A percentile compares a stretch with the other conserved stretches of the same genome.
phyloP scores from a whole-genome alignment of 2,797 vertebrate species.

The Yasuhikotakia modesta region DNA sequence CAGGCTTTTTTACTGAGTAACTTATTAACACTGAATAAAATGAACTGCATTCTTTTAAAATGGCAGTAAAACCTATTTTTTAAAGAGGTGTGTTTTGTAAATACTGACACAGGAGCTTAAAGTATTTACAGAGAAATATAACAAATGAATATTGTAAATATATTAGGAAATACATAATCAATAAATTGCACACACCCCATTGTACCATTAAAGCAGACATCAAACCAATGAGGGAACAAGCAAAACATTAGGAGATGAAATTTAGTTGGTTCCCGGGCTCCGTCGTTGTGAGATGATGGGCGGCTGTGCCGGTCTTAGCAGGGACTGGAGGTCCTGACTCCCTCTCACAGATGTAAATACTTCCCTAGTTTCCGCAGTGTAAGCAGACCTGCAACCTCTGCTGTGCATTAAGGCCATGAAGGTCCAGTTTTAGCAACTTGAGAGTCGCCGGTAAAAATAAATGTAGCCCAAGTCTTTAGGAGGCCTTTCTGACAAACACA shows the following conservation, averaged over 20 bases:
- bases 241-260: conserved; percentile 60
- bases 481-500: conserved; percentile 95
- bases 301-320: conserved; percentile 62
- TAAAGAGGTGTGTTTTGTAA: conserved; percentile 67
- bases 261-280: too few species aligned
- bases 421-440: conserved; percentile 83
- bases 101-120: conserved; percentile 68
- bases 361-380: conserved; percentile 66
- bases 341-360: conserved; percentile 66
- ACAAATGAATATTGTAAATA: conserved; percentile 59
- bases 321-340: conserved; percentile 58
- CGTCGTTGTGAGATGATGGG: too few species aligned
- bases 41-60: conserved; percentile 47
- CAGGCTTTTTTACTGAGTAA: not conserved
- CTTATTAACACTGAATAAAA: not conserved
- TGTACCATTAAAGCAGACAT: conserved; percentile 59
- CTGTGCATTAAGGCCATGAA: conserved; percentile 71
- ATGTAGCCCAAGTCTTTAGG: conserved; percentile 98
- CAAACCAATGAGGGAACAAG: conserved; percentile 59
- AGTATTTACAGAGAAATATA: conserved; percentile 65
- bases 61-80: conserved; percentile 65
- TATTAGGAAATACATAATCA: conserved; percentile 59
- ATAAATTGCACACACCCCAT: conserved; percentile 74
- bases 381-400: conserved; percentile 66
- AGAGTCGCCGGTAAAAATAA: conserved; percentile 96